Evolutionary conservation across 2,888 invertebrate genomes (phyloP), one percentile per base, ranked within the genome.

Genomic region (Ennomos fuscantarius): DNA sequence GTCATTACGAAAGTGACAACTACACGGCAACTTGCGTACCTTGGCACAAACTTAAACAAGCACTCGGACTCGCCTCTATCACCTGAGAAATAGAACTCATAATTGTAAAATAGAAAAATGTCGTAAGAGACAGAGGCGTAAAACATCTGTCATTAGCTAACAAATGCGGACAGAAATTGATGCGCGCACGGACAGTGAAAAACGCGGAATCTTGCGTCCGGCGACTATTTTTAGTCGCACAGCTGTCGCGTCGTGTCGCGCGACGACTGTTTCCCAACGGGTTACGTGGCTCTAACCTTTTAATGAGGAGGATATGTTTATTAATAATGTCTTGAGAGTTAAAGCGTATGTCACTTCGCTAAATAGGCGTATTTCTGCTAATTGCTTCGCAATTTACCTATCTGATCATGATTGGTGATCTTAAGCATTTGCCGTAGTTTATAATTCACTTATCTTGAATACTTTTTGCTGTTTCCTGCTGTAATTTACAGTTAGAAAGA

Each of bases 71-170:
- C 56, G 58, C 63, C 77, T 65, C 59, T 81, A 78, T 50, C 15
- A 1, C 10, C 10, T 24, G n/a, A 32, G 9, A 2, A 10, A 11
- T 59, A 60, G 9, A 24, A 36, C 13, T 13, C 12, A 35, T 34
- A 13, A 8, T 36, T 12, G 36, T 9, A 32, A 58, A 53, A 45
- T n/a, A 32, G 32, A 49, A 45, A 45, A 62, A 32, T 37, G 53
- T 60, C 41, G 62, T 52, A 55, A 48, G 52, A 57, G 57, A 57
- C 61, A 64, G 81, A 86, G 84, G 87, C 86, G 88, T 87, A 81
- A 83, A 85, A 78, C 87, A 88, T 89, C 87, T 89, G 89, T 91
- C 91, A 90, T 88, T 90, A 84, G 83, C 81, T 88, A 90, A 90
- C 89, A 85, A 87, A 89, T 84, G 84, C 77, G 71, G 90, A 91